Evolutionary conservation across 2,113 vertebrate genomes (phyloP).

Genomic region (Nothobranchius kuhntae): DNA sequence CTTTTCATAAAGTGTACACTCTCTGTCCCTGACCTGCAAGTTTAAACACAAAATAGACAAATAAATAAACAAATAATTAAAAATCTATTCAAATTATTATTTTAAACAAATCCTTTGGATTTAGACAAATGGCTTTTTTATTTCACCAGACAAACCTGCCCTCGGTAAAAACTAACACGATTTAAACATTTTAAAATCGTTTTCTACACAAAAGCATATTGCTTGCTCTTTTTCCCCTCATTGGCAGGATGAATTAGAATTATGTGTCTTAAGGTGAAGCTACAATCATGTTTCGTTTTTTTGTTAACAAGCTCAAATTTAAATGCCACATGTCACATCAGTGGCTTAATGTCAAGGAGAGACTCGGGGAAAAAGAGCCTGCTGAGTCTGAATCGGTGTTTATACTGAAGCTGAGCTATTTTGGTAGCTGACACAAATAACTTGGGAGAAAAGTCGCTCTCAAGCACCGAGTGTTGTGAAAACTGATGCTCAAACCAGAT

Average conservation of each 20-base stretch:
- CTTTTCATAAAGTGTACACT: too few relatives aligned
- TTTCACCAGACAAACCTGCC: too few relatives aligned
- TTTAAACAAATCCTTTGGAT: too few relatives aligned
- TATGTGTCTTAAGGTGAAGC: neutral
- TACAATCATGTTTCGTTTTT: conserved; percentile 4
- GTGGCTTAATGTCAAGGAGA: conserved; percentile 25
- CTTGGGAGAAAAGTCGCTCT: conserved; percentile 18
- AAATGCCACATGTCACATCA: conserved; percentile 23
- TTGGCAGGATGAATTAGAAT: neutral
- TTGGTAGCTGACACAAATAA: conserved; percentile 35
- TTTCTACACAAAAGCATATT: neutral
- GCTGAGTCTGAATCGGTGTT: conserved; percentile 25
- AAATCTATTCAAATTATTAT: too few relatives aligned
- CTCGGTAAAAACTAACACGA: too few relatives aligned
- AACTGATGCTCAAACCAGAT: conserved; percentile 25
- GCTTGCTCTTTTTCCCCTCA: neutral
- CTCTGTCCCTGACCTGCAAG: too few relatives aligned
- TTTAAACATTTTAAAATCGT: neutral
- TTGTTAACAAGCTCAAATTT: conserved; percentile 1
- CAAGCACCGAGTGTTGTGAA: conserved; percentile 9
- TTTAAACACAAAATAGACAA: too few relatives aligned
- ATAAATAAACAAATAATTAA: too few relatives aligned
- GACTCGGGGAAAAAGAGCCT: conserved; percentile 4
- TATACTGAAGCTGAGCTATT: conserved; percentile 34
- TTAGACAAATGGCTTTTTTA: too few relatives aligned